Conservation (phyloP, 2,888 invertebrate genomes). For the Plagiodera versicolora region DNA sequence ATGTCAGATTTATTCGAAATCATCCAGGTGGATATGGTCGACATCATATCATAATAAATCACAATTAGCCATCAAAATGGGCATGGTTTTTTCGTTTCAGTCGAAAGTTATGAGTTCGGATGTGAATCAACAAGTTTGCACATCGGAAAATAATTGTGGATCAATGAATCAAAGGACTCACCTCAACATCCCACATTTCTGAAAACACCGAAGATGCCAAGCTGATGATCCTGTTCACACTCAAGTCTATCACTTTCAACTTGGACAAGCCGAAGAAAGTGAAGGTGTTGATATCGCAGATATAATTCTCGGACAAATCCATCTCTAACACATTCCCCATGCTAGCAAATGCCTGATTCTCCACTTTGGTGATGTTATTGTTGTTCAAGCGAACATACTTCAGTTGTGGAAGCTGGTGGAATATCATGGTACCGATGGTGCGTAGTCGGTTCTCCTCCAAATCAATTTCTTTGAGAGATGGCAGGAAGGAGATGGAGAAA, state of each 20-base stretch:
- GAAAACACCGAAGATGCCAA: conserved; percentile 79
- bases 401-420: conserved; percentile 71
- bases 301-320: conserved; percentile 77
- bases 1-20: neutral
- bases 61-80: too few relatives aligned
- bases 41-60: too few relatives aligned
- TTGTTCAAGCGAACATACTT: conserved; percentile 78
- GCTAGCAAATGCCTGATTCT: conserved; percentile 80
- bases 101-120: too few relatives aligned
- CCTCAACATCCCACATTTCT: conserved; percentile 66
- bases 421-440: conserved; percentile 73
- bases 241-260: conserved; percentile 72
- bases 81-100: too few relatives aligned
- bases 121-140: too few relatives aligned
- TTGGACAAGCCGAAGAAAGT: conserved; percentile 77
- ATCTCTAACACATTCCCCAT: conserved; percentile 75
- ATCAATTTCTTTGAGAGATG: conserved; percentile 68
- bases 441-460: conserved; percentile 76
- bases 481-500: conserved; percentile 73
- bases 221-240: conserved; percentile 73
- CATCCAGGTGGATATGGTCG: too few relatives aligned
- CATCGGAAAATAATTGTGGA: too few relatives aligned
- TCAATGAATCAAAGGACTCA: conserved; percentile 21
- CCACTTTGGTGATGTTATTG: conserved; percentile 82
- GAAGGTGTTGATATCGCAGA: conserved; percentile 73